Base-by-base conservation (phyloP, 2,888 invertebrate genomes). In the Coelinius sp. region DNA sequence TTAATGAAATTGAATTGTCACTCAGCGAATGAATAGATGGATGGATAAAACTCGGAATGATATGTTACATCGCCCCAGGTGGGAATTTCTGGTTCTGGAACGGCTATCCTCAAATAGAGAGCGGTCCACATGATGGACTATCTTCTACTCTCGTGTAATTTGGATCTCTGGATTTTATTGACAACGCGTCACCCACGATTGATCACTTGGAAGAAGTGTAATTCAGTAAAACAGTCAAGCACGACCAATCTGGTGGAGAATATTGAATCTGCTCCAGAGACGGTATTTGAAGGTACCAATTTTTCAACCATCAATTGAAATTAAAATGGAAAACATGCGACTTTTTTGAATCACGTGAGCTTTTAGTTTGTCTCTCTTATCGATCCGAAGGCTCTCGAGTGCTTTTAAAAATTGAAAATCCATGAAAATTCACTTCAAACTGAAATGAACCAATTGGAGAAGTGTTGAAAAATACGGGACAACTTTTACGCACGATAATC, bases 161-260 rank as follows among this genome's bases (percentile, higher is more conserved):
- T 56, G 14, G 27, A 27, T 56, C 56, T 27, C 56, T 25, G 14
- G 25, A n/a, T 56, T n/a, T 56, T 56, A 56, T 56, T 56, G 56
- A 56, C 56, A 56, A 56, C 10, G 56, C 56, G 56, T 56, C 56
- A 56, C 25, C 27, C 56, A 17, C 10, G 25, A 56, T 56, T 25
- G 56, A 56, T 17, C 56, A 27, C 27, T 56, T 56, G 27, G 5
- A 56, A 56, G n/a, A n/a, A 56, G 56, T n/a, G 56, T 56, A 56
- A 56, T 56, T 56, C n/a, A n/a, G n/a, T 25, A 25, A 17, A 56
- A 24, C 56, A 56, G 56, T 56, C 56, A 27, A 56, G 56, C 56
- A 25, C 25, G 27, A 56, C 25, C 56, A 56, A 56, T 56, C 27
- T 56, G 27, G 14, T n/a, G n/a, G n/a, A n/a, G 56, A 1, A 24